Conservation (phyloP, 2,113 vertebrate species). For the Dicaeum eximium region DNA sequence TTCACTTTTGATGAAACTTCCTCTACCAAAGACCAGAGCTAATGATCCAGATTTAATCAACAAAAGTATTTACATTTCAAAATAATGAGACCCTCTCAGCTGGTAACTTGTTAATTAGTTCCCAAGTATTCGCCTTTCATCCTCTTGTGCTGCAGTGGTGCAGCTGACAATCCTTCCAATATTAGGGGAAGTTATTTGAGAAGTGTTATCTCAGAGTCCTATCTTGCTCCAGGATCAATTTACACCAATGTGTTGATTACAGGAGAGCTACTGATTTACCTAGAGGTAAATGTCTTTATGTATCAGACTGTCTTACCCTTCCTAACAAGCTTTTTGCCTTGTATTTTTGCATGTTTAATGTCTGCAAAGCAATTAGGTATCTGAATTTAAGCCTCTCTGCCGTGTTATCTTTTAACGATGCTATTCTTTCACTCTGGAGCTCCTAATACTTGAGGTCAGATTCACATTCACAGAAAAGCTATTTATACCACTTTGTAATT, state of each 20-base stretch:
- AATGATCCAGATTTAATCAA: conserved; percentile 42
- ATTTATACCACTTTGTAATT: neutral
- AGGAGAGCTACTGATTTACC: neutral
- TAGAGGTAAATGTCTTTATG: neutral
- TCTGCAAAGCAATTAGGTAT: neutral
- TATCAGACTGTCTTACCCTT: neutral
- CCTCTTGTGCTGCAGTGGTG: neutral
- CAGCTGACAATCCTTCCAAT: neutral
- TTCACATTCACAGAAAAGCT: neutral
- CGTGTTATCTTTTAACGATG: neutral
- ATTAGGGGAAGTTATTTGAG: neutral
- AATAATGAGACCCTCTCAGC: conserved; percentile 24
- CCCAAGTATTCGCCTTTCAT: neutral
- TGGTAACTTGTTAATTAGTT: conserved; percentile 30
- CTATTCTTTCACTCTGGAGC: neutral
- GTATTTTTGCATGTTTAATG: neutral
- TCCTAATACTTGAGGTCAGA: neutral
- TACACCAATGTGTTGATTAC: neutral
- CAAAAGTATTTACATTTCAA: conserved; percentile 42
- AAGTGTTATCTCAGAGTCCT: neutral
- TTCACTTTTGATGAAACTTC: conserved; percentile 21
- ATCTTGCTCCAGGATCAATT: neutral
- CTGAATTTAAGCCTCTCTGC: neutral
- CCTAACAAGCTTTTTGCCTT: neutral
- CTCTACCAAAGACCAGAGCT: neutral